Percentiles rank a stretch among this genome's conserved stretches.
These are phyloP conservation scores for Andrena camellia DNA, from an alignment of 2,888 invertebrate genomes.

Conservation along the genomic window DNA sequence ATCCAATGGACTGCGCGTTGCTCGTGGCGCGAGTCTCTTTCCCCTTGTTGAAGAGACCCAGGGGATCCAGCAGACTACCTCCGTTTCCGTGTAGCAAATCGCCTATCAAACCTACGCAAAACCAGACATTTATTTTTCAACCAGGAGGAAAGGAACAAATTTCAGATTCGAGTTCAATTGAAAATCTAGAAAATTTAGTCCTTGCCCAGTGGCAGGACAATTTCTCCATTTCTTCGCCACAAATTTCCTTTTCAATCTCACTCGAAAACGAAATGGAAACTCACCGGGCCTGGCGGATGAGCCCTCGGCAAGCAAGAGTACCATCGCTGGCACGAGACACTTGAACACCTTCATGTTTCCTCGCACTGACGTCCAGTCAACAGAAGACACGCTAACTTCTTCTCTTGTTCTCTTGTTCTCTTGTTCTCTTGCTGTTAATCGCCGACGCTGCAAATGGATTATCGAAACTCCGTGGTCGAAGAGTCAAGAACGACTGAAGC, in stretches of 20 bases:
- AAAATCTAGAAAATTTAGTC: too few relatives aligned
- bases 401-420: not conserved
- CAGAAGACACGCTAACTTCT: conserved; percentile 23
- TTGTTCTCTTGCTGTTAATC: not conserved
- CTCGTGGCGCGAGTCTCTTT: conserved; percentile 57
- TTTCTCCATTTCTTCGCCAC: too few relatives aligned
- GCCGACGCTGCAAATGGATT: conserved; percentile 12
- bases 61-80: conserved; percentile 74
- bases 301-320: conserved; percentile 72
- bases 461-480: conserved; percentile 63
- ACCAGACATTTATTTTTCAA: not conserved
- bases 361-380: conserved; percentile 11
- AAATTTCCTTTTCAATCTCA: not conserved
- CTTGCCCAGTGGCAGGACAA: too few relatives aligned
- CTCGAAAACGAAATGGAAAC: conserved; percentile 40
- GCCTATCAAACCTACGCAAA: conserved; percentile 61
- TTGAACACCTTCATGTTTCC: conserved; percentile 72
- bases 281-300: conserved; percentile 77
- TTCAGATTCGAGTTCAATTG: too few relatives aligned
- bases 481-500: conserved; percentile 80
- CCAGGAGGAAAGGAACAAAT: not conserved
- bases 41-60: conserved; percentile 74
- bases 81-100: conserved; percentile 30
- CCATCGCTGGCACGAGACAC: conserved; percentile 77
- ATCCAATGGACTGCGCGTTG: conserved; percentile 67